Evolutionary conservation across 92 coral and sea anemone genomes (phyloP), one percentile per base, ranked within the genome.

Genomic region (Desmophyllum pertusum): DNA sequence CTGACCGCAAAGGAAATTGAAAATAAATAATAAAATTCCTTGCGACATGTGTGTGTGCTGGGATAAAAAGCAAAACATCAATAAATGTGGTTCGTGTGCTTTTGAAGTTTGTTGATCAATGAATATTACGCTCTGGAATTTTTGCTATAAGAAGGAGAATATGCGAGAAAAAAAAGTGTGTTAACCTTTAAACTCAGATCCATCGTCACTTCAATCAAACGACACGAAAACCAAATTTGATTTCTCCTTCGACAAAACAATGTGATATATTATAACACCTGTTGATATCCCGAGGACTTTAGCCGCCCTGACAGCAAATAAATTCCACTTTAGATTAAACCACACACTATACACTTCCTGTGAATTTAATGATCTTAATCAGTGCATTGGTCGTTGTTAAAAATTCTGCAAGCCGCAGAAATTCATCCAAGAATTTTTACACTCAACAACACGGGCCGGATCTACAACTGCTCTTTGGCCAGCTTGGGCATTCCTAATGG

Each of bases 321-420:
- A 37, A 53, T 18, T 81, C 48, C 66, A 36, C 30, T 45, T 29
- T 43, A 65, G 75, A 64, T 43, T 65, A 64, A 43, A 40, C 70
- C 79, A 43, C 41, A 10, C 14, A 15, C 37, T 61, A 70, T 41
- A 82, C 0, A 82, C 62, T 82, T 82, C 86, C 86, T 82, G 86
- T 82, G 8, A 41, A 31, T 71, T n/a, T n/a, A 72, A 53, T 55
- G 25, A 17, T 46, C 70, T 82, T 82, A 53, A 72, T 36, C 86
- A 8, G 3, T 82, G 79, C 86, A 70, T 71, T 73, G 86, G 79
- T 53, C 86, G 4, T 39, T 40, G 37, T n/a, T n/a, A 36, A 4
- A 9, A 25, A 10, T 43, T 1, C 71, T 51, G 37, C 77, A 23
- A 38, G 84, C 76, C 76, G 37, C 76, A 65, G 64, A 65, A 79